Conservation (phyloP, 1,140 invertebrate genomes). For the Brachionus sp. region DNA sequence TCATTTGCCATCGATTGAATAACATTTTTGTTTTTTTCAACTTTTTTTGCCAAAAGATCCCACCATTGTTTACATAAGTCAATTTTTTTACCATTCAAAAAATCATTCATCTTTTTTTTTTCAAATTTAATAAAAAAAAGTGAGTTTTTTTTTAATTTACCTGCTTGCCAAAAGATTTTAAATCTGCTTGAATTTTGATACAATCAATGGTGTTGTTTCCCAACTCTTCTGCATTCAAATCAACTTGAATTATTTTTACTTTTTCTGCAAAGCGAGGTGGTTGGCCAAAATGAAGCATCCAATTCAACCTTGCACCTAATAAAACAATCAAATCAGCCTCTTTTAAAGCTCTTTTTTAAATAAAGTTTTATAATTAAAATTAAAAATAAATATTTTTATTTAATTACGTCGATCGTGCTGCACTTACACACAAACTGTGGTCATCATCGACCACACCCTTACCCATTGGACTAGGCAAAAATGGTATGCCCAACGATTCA, state of each 20-base stretch:
- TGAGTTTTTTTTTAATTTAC: constrained; percentile 56
- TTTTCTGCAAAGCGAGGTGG: constrained; percentile 75
- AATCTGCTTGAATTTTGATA: constrained; percentile 75
- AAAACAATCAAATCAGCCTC: constrained; percentile 82
- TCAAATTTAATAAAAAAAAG: constrained; percentile 50
- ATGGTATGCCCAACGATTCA: constrained; percentile 71
- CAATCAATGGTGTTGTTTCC: constrained; percentile 76
- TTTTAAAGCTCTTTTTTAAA: constrained; percentile 67
- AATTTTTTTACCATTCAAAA: background rate
- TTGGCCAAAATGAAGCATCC: constrained; percentile 93
- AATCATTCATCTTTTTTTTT: background rate
- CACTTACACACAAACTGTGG: constrained; percentile 71
- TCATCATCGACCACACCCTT: constrained; percentile 86
- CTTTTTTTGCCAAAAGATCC: constrained; percentile 62
- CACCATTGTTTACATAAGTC: constrained; percentile 62
- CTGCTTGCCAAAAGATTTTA: constrained; percentile 68
- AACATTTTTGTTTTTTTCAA: constrained; percentile 63
- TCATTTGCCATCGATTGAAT: constrained; percentile 65
- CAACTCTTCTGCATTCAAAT: constrained; percentile 82
- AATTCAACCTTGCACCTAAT: constrained; percentile 85
- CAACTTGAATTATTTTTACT: constrained; percentile 88
- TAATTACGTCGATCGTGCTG: constrained; percentile 71
- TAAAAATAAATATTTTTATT: background rate
- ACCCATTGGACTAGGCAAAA: constrained; percentile 90
- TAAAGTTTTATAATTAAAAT: background rate